These are phyloP conservation scores for Amia ocellicauda DNA, from an alignment of 2,113 vertebrate species.

Conservation along the genomic window DNA sequence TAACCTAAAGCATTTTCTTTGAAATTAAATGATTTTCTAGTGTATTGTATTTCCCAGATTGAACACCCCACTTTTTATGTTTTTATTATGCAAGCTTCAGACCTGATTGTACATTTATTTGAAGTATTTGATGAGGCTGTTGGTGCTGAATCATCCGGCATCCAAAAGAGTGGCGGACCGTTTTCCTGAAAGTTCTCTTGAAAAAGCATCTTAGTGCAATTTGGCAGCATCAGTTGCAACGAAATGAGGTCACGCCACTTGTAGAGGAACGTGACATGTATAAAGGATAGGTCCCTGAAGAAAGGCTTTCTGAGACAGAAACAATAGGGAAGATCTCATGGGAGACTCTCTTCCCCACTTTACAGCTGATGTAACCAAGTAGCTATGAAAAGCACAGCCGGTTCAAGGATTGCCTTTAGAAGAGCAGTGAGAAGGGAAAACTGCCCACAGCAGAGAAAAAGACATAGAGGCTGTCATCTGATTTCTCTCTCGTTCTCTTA, in stretches of 20 bases:
- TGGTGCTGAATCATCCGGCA: too few relatives aligned
- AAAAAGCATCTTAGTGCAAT: slow-evolving; percentile 46
- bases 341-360: slow-evolving; percentile 34
- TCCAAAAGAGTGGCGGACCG: too few relatives aligned
- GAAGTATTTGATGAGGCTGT: slow-evolving; percentile 57
- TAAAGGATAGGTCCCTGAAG: slow-evolving; percentile 46
- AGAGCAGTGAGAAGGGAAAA: not conserved
- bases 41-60: slow-evolving; percentile 9
- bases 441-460: too few relatives aligned
- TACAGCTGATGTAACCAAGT: slow-evolving; percentile 40
- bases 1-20: too few relatives aligned
- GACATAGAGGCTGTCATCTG: not conserved
- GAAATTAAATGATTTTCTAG: too few relatives aligned
- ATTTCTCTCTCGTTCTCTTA: not conserved
- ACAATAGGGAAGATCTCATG: slow-evolving; percentile 38
- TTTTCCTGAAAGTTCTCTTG: slow-evolving; percentile 51
- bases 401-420: not conserved
- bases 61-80: slow-evolving; percentile 1
- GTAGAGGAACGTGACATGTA: slow-evolving; percentile 46
- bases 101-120: slow-evolving; percentile 15
- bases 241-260: slow-evolving; percentile 56
- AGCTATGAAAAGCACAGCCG: slow-evolving; percentile 26
- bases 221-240: slow-evolving; percentile 48
- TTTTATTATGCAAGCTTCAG: too few relatives aligned
- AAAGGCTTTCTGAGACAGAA: slow-evolving; percentile 40